Base-by-base conservation (phyloP, 2,888 invertebrate species). In the Neuroscelio doddi region DNA sequence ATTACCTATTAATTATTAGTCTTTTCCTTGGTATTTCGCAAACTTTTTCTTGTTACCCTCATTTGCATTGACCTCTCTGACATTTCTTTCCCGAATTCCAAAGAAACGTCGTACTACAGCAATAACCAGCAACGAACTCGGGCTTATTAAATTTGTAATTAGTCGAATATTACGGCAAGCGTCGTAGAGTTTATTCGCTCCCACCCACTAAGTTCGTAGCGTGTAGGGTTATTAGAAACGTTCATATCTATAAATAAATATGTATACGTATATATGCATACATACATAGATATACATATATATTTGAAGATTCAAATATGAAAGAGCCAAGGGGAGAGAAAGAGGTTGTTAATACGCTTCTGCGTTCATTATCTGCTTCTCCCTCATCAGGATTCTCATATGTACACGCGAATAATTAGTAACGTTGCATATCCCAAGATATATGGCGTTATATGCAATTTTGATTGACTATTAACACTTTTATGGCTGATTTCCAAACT, bases 71-170 rank as follows among this genome's bases (percentile, higher is more conserved):
- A 58, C 57, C 38, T 30, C 17, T 21, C 3, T 45, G 30, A 15
- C 17, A 21, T 29, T 38, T 29, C 46, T 36, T 47, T 10, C 10
- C 34, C 42, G 42, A 26, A 26, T 26, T 17, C 12, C 44, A n/a
- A n/a, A n/a, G 15, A 24, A 30, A 73, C 72, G 67, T 72, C 66
- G 71, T 64, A 68, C 62, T 58, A 56, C 64, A 55, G 78, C 72
- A 77, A 79, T 80, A 80, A 76, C 75, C 74, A 66, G 70, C 73
- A 69, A 73, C 76, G 75, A 75, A 74, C 66, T 57, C 58, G 46
- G 71, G 75, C 78, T 79, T 81, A 81, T 80, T 81, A 81, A 82
- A 80, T 81, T 80, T 75, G 78, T 79, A 82, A 82, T 82, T 82
- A 81, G 78, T 77, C 72, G 81, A 82, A 79, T 80, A 81, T 80